phyloP scores from a whole-genome alignment of 2,888 invertebrate species.

The Anticlea derivata region DNA sequence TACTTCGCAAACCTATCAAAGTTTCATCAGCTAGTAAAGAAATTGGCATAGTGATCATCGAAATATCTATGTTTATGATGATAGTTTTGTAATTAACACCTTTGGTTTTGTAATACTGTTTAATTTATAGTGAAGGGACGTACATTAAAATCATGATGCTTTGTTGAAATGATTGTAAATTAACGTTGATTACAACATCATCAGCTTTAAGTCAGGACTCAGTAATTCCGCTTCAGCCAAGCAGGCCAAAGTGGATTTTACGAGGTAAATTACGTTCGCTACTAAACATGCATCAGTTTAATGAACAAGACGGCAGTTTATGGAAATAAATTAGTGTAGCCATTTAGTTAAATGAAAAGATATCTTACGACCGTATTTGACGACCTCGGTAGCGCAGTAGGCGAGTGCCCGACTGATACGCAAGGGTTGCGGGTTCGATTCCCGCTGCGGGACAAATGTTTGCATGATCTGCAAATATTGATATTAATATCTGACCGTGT shows the following conservation, averaged over 20 bases:
- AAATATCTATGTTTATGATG: slow-evolving; percentile 39
- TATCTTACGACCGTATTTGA: too few species aligned
- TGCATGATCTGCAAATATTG: too few species aligned
- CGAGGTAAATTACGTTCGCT: too few species aligned
- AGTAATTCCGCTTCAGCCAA: not conserved
- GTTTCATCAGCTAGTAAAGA: slow-evolving; percentile 39
- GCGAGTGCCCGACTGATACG: too few species aligned
- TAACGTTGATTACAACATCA: slow-evolving; percentile 2
- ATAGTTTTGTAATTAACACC: slow-evolving; percentile 31
- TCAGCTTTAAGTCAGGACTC: not conserved
- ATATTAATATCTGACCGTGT: too few species aligned
- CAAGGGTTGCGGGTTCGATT: too few species aligned
- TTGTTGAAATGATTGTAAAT: slow-evolving; percentile 6
- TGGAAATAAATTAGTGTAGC: too few species aligned
- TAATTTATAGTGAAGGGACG: slow-evolving; percentile 24
- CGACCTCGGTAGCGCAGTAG: too few species aligned
- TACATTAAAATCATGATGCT: not conserved
- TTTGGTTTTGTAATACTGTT: slow-evolving; percentile 21
- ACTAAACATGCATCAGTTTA: too few species aligned
- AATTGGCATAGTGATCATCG: slow-evolving; percentile 35
- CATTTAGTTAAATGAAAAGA: too few species aligned
- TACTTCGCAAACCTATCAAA: slow-evolving; percentile 33
- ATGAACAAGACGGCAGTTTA: too few species aligned
- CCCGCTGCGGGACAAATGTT: too few species aligned
- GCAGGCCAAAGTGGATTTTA: not conserved